These are phyloP conservation scores for Sesia apiformis DNA, from an alignment of 2,888 invertebrate genomes.

Conservation along the genomic window DNA sequence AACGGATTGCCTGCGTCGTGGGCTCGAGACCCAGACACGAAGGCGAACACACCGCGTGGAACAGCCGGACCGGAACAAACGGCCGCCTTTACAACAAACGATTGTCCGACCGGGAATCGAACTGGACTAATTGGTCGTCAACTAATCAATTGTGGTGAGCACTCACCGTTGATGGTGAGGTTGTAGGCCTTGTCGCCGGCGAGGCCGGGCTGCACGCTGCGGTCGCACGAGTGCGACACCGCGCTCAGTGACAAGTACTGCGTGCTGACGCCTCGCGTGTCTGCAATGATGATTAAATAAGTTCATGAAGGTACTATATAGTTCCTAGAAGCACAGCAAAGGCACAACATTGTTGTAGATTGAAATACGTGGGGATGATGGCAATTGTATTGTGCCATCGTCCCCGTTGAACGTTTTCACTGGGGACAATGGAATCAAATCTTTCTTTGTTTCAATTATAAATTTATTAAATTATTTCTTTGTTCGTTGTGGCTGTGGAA, in stretches of 20 bases:
- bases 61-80: not conserved
- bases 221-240: constrained; percentile 73
- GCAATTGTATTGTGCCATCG: too few relatives aligned
- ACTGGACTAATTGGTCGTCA: too few relatives aligned
- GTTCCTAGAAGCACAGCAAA: too few relatives aligned
- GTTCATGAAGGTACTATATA: too few relatives aligned
- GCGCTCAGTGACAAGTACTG: constrained; percentile 60
- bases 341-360: too few relatives aligned
- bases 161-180: constrained; percentile 78
- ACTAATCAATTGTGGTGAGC: not conserved
- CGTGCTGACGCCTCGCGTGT: constrained; percentile 22
- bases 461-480: too few relatives aligned
- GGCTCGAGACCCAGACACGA: not conserved
- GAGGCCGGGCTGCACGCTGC: constrained; percentile 65
- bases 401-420: too few relatives aligned
- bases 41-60: not conserved
- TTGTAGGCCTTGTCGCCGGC: constrained; percentile 78
- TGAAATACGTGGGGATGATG: too few relatives aligned
- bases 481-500: too few relatives aligned
- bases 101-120: not conserved
- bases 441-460: too few relatives aligned
- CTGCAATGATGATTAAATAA: constrained; percentile 9
- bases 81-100: not conserved
- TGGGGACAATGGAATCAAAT: too few relatives aligned
- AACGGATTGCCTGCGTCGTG: not conserved